Conservation (phyloP, 2,797 vertebrate species). For the Amazona finschi region DNA sequence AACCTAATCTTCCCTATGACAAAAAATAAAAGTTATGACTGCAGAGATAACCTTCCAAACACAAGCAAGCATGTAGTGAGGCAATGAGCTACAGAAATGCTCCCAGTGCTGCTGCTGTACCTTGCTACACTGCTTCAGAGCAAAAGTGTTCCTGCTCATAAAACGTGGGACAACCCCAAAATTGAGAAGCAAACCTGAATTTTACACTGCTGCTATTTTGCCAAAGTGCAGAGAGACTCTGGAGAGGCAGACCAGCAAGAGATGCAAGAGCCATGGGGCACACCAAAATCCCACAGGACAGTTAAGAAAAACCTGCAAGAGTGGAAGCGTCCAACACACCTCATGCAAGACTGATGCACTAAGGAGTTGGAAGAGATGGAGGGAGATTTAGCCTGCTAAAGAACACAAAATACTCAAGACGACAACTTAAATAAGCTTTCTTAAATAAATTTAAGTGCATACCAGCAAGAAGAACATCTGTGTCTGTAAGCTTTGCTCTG, state of each 20-base stretch:
- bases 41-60: not conserved
- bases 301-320: not conserved
- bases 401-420: not conserved
- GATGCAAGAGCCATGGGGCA: not conserved
- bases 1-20: not conserved
- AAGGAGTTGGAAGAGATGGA: rapidly evolving
- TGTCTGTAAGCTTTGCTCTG: not conserved
- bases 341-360: not conserved
- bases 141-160: not conserved
- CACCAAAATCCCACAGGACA: not conserved
- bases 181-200: not conserved
- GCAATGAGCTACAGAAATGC: not conserved
- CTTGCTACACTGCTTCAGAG: not conserved
- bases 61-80: not conserved
- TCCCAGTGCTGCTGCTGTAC: not conserved
- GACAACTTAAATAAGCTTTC: not conserved
- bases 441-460: not conserved
- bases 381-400: not conserved
- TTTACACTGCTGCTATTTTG: not conserved
- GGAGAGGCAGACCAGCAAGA: not conserved
- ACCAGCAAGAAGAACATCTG: not conserved
- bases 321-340: not conserved
- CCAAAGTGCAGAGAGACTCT: not conserved
- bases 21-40: not conserved
- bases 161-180: not conserved